Percentiles rank a stretch among this genome's conserved stretches.
phyloP scores from a whole-genome alignment of 2,888 invertebrate genomes.

The Lapara coniferarum region DNA sequence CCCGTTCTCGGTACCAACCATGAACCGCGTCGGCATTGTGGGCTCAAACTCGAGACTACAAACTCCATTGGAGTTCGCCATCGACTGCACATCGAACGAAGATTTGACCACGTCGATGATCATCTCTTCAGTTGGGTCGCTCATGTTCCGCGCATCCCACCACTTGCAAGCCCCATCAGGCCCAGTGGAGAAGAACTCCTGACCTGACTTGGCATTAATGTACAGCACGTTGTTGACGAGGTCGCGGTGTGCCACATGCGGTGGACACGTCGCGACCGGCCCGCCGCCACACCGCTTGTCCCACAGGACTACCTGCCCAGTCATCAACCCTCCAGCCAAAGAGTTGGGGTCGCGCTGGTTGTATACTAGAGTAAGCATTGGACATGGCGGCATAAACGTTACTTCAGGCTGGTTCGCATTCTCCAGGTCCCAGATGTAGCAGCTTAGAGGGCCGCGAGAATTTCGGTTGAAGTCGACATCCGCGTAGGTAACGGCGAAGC shows the following conservation, averaged over 20 bases:
- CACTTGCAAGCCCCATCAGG: constrained; percentile 94
- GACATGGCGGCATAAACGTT: constrained; percentile 86
- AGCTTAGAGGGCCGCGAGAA: constrained; percentile 55
- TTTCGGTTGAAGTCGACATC: constrained; percentile 88
- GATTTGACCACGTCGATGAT: constrained; percentile 86
- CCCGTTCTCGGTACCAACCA: constrained; percentile 88
- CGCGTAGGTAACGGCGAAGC: constrained; percentile 92
- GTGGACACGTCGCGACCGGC: constrained; percentile 87
- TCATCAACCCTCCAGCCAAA: constrained; percentile 87
- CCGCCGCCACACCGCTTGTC: constrained; percentile 89
- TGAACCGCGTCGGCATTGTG: constrained; percentile 89
- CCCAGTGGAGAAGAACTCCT: constrained; percentile 95
- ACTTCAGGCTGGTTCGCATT: constrained; percentile 90
- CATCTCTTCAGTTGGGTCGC: constrained; percentile 85
- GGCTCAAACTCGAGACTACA: constrained; percentile 87
- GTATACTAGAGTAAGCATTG: constrained; percentile 91
- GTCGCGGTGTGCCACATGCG: constrained; percentile 93
- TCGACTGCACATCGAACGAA: constrained; percentile 76
- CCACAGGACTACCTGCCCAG: constrained; percentile 88
- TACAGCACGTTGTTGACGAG: constrained; percentile 92
- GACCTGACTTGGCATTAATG: constrained; percentile 95
- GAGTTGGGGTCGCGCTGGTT: constrained; percentile 90
- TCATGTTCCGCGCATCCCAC: constrained; percentile 89
- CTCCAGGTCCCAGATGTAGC: constrained; percentile 95
- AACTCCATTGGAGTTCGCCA: constrained; percentile 83